These are phyloP conservation scores for Plotosus lineatus DNA, from an alignment of 2,113 vertebrate genomes.

Conservation along the genomic window DNA sequence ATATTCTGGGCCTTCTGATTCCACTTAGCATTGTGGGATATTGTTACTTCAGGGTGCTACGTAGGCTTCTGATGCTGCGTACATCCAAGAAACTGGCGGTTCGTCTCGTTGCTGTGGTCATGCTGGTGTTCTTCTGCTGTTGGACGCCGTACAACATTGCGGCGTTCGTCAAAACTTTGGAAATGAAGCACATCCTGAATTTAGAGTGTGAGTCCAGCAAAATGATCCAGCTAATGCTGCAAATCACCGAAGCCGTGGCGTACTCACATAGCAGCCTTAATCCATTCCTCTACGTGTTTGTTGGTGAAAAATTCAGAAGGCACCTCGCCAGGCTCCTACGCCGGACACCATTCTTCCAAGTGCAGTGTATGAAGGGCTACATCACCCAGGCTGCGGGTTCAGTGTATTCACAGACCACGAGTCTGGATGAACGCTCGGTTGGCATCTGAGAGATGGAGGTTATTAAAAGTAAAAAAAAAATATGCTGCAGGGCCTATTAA, in stretches of 20 bases:
- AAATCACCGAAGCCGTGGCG: slow-evolving; percentile 66
- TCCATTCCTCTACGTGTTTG: slow-evolving; percentile 74
- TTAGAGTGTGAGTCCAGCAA: slow-evolving; percentile 56
- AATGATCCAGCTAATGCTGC: slow-evolving; percentile 51
- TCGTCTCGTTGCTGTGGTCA: slow-evolving; percentile 63
- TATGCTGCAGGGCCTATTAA: not conserved
- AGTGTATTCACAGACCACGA: slow-evolving; percentile 66
- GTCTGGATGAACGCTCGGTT: slow-evolving; percentile 62
- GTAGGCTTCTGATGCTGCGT: slow-evolving; percentile 53
- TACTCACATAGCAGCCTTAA: slow-evolving; percentile 75
- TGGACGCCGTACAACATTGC: slow-evolving; percentile 72
- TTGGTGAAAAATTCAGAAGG: slow-evolving; percentile 70
- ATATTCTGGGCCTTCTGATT: slow-evolving; percentile 65
- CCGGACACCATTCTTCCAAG: slow-evolving; percentile 57
- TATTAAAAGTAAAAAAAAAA: not conserved
- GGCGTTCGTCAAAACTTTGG: slow-evolving; percentile 57
- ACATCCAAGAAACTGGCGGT: slow-evolving; percentile 66
- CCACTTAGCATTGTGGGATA: slow-evolving; percentile 63
- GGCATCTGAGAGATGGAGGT: slow-evolving; percentile 50
- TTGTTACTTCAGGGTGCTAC: slow-evolving; percentile 71
- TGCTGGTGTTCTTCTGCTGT: slow-evolving; percentile 69
- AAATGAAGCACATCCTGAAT: not conserved
- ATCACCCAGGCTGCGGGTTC: slow-evolving; percentile 57
- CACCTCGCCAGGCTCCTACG: slow-evolving; percentile 64
- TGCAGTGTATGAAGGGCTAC: slow-evolving; percentile 58